These are phyloP conservation scores for Drosophila yakuba DNA, from an alignment of 1,140 invertebrate genomes.

Conservation along the genomic window DNA sequence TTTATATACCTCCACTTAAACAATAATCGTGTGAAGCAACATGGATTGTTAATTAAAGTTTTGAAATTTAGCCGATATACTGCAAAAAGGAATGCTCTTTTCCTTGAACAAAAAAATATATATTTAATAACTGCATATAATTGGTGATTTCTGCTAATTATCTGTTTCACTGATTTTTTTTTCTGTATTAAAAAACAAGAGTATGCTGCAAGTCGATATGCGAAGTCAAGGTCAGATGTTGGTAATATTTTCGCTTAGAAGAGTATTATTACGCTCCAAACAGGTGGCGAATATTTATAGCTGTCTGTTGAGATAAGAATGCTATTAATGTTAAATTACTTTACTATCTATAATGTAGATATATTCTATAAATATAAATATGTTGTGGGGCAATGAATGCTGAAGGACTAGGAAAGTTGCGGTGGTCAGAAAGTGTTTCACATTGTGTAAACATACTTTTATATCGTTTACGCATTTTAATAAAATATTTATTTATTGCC, in stretches of 20 bases:
- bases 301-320: slow-evolving; percentile 34
- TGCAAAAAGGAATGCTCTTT: not conserved
- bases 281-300: slow-evolving; percentile 13
- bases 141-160: no score
- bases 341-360: not conserved
- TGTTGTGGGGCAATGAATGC: no score
- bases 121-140: no score
- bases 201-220: not conserved
- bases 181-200: not conserved
- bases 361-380: not conserved
- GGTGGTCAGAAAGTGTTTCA: no score
- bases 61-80: not conserved
- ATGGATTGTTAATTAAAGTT: slow-evolving; percentile 15
- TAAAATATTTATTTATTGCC: no score
- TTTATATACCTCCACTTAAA: not conserved
- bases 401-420: no score
- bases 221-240: not conserved
- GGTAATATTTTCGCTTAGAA: not conserved
- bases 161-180: no score
- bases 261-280: not conserved
- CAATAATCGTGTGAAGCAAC: slow-evolving; percentile 12
- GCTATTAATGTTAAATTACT: slow-evolving; percentile 51
- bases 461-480: no score
- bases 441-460: no score
- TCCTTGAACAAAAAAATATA: not conserved